phyloP scores from a whole-genome alignment of 2,888 invertebrate species.

The Leptinotarsa juncta region DNA sequence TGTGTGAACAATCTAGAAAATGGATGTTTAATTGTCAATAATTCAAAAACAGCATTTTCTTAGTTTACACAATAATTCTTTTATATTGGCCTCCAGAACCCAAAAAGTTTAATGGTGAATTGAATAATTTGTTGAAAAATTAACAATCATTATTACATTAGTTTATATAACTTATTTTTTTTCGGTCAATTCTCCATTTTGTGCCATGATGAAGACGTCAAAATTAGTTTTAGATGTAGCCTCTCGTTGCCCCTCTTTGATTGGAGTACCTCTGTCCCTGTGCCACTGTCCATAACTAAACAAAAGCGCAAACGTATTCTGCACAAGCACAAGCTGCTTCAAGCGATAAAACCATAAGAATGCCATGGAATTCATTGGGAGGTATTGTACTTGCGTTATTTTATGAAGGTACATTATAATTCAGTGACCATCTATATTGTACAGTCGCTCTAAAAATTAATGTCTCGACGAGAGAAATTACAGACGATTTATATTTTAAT shows the following conservation, averaged over 20 bases:
- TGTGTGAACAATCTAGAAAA: too few relatives aligned
- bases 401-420: constrained; percentile 52
- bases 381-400: constrained; percentile 49
- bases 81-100: too few relatives aligned
- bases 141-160: too few relatives aligned
- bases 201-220: too few relatives aligned
- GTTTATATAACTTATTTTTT: too few relatives aligned
- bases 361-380: constrained; percentile 48
- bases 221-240: too few relatives aligned
- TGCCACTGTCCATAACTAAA: constrained; percentile 9
- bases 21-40: too few relatives aligned
- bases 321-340: constrained; percentile 30
- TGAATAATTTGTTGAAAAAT: too few relatives aligned
- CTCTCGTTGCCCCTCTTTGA: background rate
- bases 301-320: background rate
- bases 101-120: too few relatives aligned
- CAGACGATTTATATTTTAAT: constrained; percentile 45
- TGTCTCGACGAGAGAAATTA: constrained; percentile 43
- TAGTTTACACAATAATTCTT: too few relatives aligned
- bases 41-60: too few relatives aligned
- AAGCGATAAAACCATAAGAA: constrained; percentile 37
- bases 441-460: constrained; percentile 44
- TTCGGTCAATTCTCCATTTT: too few relatives aligned
- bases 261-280: background rate
- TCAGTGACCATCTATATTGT: constrained; percentile 47